Evolutionary conservation across 2,113 vertebrate species (phyloP).

Genomic region (Zosterops hypoxanthus): DNA sequence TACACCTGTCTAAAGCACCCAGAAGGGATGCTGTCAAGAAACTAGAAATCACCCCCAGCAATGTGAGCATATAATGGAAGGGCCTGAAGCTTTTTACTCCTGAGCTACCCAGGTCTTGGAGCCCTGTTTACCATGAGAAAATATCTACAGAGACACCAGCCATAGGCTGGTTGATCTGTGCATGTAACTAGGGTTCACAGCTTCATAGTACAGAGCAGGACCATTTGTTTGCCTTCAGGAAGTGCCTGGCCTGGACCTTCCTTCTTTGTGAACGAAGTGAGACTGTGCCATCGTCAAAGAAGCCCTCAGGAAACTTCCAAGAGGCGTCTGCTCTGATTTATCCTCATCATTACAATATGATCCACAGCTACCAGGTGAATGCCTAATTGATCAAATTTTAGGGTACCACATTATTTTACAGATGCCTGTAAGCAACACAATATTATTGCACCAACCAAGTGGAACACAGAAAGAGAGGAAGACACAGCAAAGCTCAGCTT

Average conservation of each 20-base stretch:
- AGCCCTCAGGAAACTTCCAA: not conserved
- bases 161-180: not conserved
- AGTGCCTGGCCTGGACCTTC: not conserved
- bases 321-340: not conserved
- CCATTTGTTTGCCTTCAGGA: not conserved
- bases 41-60: not conserved
- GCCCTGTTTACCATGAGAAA: not conserved
- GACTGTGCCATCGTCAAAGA: not conserved
- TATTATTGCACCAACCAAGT: not conserved
- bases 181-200: accelerated
- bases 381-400: not conserved
- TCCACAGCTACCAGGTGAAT: not conserved
- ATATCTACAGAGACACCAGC: not conserved
- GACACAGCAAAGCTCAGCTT: not conserved
- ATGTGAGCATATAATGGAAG: not conserved
- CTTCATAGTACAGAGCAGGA: not conserved
- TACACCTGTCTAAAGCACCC: not conserved
- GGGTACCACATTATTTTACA: not conserved
- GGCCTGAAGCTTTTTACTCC: not conserved
- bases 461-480: not conserved
- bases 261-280: not conserved
- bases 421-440: not conserved
- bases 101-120: not conserved
- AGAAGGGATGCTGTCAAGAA: not conserved
- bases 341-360: not conserved